Conservation (phyloP, 1,140 invertebrate genomes). For the Micrasema longulum region DNA sequence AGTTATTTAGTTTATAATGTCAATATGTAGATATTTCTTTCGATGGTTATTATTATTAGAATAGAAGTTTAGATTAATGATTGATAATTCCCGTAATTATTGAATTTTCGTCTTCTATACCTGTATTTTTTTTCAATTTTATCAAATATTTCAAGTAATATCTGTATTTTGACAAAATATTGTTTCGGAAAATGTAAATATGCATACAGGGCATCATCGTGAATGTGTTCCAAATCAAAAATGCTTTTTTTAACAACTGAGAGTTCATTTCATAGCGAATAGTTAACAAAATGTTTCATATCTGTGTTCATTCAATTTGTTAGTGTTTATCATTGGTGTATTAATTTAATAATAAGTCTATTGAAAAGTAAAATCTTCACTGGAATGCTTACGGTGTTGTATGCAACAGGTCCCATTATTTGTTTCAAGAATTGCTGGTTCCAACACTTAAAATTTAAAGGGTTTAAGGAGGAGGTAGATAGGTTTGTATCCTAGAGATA, state of each 20-base stretch:
- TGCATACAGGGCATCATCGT: no score
- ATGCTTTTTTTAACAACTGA: neutral
- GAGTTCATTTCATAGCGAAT: neutral
- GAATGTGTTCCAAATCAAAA: no score
- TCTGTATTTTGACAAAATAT: no score
- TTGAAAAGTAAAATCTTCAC: conserved; percentile 16
- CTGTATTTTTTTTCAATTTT: no score
- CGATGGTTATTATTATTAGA: conserved; percentile 12
- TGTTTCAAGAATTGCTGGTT: neutral
- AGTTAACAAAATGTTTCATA: conserved; percentile 2
- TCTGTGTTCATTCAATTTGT: conserved; percentile 10
- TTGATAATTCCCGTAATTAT: conserved; percentile 10
- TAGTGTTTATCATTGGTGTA: conserved; percentile 18
- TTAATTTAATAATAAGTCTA: conserved; percentile 9
- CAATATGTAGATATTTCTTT: conserved; percentile 35
- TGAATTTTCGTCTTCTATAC: no score
- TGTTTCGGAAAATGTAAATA: conserved; percentile 14
- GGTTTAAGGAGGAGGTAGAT: conserved; percentile 1
- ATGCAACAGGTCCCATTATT: neutral
- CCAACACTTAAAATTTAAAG: no score
- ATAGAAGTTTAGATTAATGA: conserved; percentile 17
- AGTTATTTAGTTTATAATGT: conserved; percentile 50
- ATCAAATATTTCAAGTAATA: no score
- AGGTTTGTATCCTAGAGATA: conserved; percentile 17
- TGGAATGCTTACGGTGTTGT: conserved; percentile 7